A percentile compares a stretch with the other conserved stretches of the same genome.
Conservation (phyloP, 2,113 vertebrate species). For the Balaeniceps rex region DNA sequence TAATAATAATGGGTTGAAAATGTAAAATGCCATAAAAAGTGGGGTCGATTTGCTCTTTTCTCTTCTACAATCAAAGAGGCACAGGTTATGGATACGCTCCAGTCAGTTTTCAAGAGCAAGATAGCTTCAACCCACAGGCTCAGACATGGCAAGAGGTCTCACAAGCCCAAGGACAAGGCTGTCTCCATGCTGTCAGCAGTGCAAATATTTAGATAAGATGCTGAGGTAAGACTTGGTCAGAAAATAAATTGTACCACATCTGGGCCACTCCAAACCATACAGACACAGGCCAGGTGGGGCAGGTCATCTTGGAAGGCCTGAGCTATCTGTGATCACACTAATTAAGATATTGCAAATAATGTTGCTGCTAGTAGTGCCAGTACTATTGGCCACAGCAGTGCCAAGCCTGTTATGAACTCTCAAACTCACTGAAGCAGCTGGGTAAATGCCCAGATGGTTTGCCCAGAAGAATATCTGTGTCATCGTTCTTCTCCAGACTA, state of each 20-base stretch:
- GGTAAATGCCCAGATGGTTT: background rate
- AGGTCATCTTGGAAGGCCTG: background rate
- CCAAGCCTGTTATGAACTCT: background rate
- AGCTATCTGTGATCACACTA: background rate
- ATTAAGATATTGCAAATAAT: background rate
- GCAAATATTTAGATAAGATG: background rate
- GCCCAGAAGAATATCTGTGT: background rate
- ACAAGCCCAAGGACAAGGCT: background rate
- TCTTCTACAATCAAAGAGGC: background rate
- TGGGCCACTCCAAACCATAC: background rate
- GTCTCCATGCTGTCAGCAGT: background rate
- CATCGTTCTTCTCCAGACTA: background rate
- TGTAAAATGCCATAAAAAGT: background rate
- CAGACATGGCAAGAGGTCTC: background rate
- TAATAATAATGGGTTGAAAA: conserved; percentile 37
- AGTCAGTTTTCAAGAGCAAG: background rate
- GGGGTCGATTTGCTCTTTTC: background rate
- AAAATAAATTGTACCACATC: background rate
- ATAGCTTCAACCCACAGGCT: background rate
- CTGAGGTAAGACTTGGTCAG: background rate
- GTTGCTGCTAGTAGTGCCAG: background rate
- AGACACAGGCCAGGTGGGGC: background rate
- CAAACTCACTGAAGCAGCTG: background rate
- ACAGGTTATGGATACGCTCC: background rate
- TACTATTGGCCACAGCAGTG: background rate